These are phyloP conservation scores for Melinopterus prodromus DNA, from an alignment of 2,888 invertebrate species.

Conservation along the genomic window DNA sequence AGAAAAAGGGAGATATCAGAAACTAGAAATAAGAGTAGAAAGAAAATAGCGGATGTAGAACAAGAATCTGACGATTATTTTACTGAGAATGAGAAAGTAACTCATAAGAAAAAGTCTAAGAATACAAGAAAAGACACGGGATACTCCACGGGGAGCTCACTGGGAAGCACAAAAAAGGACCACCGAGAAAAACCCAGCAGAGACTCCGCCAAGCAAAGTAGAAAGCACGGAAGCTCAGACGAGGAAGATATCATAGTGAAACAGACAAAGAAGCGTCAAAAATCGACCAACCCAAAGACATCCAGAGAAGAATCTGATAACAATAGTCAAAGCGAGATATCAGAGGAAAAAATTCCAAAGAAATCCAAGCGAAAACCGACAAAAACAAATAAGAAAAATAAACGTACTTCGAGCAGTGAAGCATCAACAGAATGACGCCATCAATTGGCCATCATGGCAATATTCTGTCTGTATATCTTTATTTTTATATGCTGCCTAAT, in stretches of 20 bases:
- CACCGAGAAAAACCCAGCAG: slow-evolving; percentile 34
- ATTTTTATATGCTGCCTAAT: slow-evolving; percentile 66
- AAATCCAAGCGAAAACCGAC: slow-evolving; percentile 46
- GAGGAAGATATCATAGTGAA: slow-evolving; percentile 32
- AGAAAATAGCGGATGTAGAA: slow-evolving; percentile 60
- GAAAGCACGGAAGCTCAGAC: slow-evolving; percentile 7
- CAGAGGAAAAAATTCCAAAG: slow-evolving; percentile 43
- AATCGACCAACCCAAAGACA: slow-evolving; percentile 32
- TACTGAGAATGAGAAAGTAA: slow-evolving; percentile 44
- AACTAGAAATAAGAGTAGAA: slow-evolving; percentile 49
- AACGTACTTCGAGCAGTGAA: slow-evolving; percentile 48
- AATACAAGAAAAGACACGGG: slow-evolving; percentile 70
- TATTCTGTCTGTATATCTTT: slow-evolving; percentile 65
- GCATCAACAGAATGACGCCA: slow-evolving; percentile 65
- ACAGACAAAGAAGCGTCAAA: slow-evolving; percentile 32
- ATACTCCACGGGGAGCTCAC: slow-evolving; percentile 74
- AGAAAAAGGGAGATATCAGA: slow-evolving; percentile 48
- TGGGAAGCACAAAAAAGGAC: slow-evolving; percentile 58
- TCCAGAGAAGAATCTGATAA: slow-evolving; percentile 25
- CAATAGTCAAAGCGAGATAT: slow-evolving; percentile 48
- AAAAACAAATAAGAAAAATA: slow-evolving; percentile 45
- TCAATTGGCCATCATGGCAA: slow-evolving; percentile 65
- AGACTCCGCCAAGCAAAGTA: neutral
- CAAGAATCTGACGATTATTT: slow-evolving; percentile 47
- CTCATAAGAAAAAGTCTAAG: slow-evolving; percentile 40